Conservation (phyloP, 2,113 vertebrate genomes). For the Coryphaenoides rupestris region DNA sequence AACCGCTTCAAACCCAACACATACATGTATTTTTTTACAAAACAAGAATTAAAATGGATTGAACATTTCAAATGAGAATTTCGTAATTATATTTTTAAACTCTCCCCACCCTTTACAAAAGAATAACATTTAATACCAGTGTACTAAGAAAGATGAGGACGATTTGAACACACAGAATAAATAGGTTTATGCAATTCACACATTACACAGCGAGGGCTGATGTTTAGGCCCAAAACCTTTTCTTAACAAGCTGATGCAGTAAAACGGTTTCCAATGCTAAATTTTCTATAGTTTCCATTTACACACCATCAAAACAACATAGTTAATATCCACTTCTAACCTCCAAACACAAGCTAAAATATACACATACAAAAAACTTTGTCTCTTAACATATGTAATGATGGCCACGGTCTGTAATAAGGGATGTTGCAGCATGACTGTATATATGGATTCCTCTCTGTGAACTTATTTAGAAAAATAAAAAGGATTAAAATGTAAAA, state of each 20-base stretch:
- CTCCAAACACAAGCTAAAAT: background rate
- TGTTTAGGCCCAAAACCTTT: slow-evolving; percentile 3
- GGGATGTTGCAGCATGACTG: background rate
- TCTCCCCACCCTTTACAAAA: slow-evolving; percentile 34
- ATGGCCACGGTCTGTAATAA: background rate
- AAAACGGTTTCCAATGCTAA: background rate
- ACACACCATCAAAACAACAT: background rate
- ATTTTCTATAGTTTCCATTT: background rate
- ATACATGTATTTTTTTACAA: too few species aligned
- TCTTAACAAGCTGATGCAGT: background rate
- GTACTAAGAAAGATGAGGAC: slow-evolving; percentile 47
- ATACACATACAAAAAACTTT: too few species aligned
- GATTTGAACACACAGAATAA: slow-evolving; percentile 44
- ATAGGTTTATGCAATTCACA: slow-evolving; percentile 45
- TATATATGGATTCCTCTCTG: background rate
- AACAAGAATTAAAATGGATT: too few species aligned
- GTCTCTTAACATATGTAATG: background rate
- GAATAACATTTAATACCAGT: slow-evolving; percentile 35
- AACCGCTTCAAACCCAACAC: too few species aligned
- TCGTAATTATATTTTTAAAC: slow-evolving; percentile 26
- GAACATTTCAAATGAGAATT: slow-evolving; percentile 16
- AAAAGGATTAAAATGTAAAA: background rate
- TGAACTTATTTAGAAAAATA: background rate
- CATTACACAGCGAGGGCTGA: slow-evolving; percentile 26
- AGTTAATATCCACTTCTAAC: background rate